A percentile compares a stretch with the other conserved stretches of the same genome.
phyloP scores from a whole-genome alignment of 2,888 invertebrate species.

The Apodemia mormo region DNA sequence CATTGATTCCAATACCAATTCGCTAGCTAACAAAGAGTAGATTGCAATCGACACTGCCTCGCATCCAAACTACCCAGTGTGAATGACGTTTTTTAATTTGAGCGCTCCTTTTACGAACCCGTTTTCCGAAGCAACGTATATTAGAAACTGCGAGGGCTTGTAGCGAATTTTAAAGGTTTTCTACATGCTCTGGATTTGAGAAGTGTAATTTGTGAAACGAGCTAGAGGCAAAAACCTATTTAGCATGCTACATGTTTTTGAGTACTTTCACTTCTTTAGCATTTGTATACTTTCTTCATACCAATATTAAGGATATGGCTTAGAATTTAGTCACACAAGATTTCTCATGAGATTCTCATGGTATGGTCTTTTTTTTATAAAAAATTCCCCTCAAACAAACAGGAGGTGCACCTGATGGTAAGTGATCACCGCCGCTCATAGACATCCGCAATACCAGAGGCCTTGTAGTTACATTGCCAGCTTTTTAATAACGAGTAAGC shows the following conservation, averaged over 20 bases:
- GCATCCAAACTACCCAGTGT: conserved; percentile 20
- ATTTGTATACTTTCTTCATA: too few species aligned
- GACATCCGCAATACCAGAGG: too few species aligned
- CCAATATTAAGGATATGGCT: too few species aligned
- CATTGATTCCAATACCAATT: conserved; percentile 16
- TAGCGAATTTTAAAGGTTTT: conserved; percentile 8
- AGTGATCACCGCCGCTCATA: too few species aligned
- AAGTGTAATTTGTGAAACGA: not conserved
- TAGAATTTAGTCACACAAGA: too few species aligned
- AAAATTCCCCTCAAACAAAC: too few species aligned
- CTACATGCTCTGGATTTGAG: conserved; percentile 2
- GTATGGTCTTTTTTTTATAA: too few species aligned
- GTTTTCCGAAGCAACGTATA: conserved; percentile 15
- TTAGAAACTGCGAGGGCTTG: conserved; percentile 7
- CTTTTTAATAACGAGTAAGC: too few species aligned
- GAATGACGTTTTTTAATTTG: conserved; percentile 32
- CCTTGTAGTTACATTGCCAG: too few species aligned
- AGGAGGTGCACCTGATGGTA: too few species aligned
- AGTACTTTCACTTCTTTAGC: too few species aligned
- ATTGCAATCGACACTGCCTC: conserved; percentile 16
- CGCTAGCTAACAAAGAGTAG: conserved; percentile 7
- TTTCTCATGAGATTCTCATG: too few species aligned
- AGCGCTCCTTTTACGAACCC: conserved; percentile 9
- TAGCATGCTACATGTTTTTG: not conserved
- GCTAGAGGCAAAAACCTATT: not conserved